Evolutionary conservation across 2,113 vertebrate genomes (phyloP).

Genomic region (Gadus chalcogrammus): DNA sequence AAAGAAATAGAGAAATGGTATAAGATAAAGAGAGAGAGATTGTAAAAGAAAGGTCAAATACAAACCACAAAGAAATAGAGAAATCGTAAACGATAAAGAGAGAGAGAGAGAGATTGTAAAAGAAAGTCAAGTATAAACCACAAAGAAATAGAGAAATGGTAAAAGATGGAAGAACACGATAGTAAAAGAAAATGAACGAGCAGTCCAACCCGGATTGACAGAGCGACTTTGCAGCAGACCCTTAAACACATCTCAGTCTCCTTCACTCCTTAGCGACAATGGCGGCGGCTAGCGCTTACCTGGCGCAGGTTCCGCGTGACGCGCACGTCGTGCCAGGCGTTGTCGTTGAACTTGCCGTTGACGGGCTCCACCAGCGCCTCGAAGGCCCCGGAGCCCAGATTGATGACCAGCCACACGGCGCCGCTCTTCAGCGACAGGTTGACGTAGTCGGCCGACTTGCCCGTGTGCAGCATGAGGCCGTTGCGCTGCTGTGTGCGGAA

Average conservation of each 20-base stretch:
- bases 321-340: conserved; percentile 89
- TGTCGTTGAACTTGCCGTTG: conserved; percentile 95
- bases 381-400: conserved; percentile 93
- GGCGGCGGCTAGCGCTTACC: conserved; percentile 72
- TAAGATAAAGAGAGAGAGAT: background rate
- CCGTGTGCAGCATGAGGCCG: conserved; percentile 94
- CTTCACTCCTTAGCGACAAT: no score
- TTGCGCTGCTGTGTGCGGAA: conserved; percentile 92
- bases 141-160: no score
- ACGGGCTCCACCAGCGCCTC: conserved; percentile 95
- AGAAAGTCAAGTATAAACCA: no score
- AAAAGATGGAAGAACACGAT: no score
- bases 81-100: no score
- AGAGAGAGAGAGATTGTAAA: no score
- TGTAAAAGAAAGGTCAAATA: background rate
- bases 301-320: conserved; percentile 97
- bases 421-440: conserved; percentile 94
- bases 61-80: no score
- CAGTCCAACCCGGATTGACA: no score
- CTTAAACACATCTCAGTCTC: no score
- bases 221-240: no score
- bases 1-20: no score
- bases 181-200: no score
- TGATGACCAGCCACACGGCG: conserved; percentile 96
- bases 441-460: conserved; percentile 92